A percentile compares a stretch with the other conserved stretches of the same genome.
These are phyloP conservation scores for Antitype chi DNA, from an alignment of 2,888 invertebrate species.

Conservation along the genomic window DNA sequence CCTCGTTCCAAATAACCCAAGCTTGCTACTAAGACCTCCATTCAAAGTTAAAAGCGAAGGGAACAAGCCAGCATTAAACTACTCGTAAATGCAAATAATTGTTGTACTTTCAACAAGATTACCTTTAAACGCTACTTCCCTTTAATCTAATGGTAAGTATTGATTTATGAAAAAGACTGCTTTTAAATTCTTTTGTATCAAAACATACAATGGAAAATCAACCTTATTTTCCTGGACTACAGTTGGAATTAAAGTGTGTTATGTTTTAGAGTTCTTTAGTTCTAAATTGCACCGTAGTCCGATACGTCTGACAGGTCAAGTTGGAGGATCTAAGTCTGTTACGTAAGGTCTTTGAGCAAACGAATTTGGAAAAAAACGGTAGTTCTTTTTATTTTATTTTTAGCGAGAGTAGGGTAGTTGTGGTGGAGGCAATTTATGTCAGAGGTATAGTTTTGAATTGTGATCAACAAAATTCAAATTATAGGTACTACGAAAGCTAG, in stretches of 20 bases:
- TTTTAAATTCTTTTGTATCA: background rate
- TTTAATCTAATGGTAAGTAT: constrained; percentile 41
- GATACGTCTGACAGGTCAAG: constrained; percentile 1
- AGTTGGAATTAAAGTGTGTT: background rate
- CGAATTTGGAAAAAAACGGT: background rate
- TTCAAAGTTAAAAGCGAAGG: background rate
- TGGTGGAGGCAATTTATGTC: background rate
- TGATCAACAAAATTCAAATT: background rate
- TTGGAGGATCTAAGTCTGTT: constrained; percentile 15
- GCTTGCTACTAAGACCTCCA: no score
- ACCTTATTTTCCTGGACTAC: rapidly evolving
- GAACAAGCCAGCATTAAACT: constrained; percentile 10
- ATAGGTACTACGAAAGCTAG: background rate
- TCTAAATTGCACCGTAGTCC: constrained; percentile 33
- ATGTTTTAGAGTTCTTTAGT: background rate
- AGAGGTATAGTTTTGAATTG: background rate
- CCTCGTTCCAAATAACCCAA: no score
- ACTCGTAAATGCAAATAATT: constrained; percentile 51
- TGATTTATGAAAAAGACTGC: constrained; percentile 37
- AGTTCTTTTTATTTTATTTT: constrained; percentile 2
- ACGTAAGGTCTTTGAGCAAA: constrained; percentile 1
- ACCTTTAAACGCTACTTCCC: constrained; percentile 33
- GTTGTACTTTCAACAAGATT: constrained; percentile 36
- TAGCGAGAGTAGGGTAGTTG: background rate
- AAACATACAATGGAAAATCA: background rate